Evolutionary conservation across 2,113 vertebrate species (phyloP).

Genomic region (Okapia johnstoni): DNA sequence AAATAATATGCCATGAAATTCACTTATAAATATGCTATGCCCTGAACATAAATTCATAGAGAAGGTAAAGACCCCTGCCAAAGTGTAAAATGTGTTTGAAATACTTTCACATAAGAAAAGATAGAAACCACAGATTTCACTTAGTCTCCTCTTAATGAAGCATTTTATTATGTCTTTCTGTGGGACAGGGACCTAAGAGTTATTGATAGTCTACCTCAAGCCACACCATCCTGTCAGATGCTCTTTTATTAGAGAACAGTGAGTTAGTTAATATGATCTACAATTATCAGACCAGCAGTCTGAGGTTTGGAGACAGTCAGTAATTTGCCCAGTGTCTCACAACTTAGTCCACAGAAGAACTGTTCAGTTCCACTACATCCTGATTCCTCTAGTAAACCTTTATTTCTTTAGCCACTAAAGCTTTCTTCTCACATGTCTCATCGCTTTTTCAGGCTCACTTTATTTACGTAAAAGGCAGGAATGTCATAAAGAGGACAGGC

Average conservation of each 20-base stretch:
- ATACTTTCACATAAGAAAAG: slow-evolving; percentile 46
- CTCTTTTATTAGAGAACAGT: neutral
- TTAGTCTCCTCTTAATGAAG: slow-evolving; percentile 40
- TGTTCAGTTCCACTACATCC: neutral
- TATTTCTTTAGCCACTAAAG: neutral
- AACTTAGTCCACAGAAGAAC: neutral
- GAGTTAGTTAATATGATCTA: slow-evolving; percentile 5
- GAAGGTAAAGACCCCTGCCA: slow-evolving; percentile 43
- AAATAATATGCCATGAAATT: slow-evolving; percentile 36
- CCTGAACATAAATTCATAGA: slow-evolving; percentile 53
- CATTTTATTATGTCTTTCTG: slow-evolving; percentile 35
- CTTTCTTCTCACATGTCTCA: neutral
- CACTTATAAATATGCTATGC: slow-evolving; percentile 6
- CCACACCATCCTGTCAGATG: slow-evolving; percentile 37
- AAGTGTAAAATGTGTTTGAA: slow-evolving; percentile 54
- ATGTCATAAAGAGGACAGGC: neutral
- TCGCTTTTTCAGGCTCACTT: neutral
- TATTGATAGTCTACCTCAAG: slow-evolving; percentile 57
- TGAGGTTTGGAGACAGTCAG: slow-evolving; percentile 13
- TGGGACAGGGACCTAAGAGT: slow-evolving; percentile 10
- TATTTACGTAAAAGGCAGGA: neutral
- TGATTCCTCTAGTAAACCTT: neutral
- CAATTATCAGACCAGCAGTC: neutral
- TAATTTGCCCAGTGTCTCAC: neutral
- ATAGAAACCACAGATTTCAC: slow-evolving; percentile 58